phyloP scores from a whole-genome alignment of 2,797 vertebrate genomes.

The Enteromius trimaculatus region DNA sequence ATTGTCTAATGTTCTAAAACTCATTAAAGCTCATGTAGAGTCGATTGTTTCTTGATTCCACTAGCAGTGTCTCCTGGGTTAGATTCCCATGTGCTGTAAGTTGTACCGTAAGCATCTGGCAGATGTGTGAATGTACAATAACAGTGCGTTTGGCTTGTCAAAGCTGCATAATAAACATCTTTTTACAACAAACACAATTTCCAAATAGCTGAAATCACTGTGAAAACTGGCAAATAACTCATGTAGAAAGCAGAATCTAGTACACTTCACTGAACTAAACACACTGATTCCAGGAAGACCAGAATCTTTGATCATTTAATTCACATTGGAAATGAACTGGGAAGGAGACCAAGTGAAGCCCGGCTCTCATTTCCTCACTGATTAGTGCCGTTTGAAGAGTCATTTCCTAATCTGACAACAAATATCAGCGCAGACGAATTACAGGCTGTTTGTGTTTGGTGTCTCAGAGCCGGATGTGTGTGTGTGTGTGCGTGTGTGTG shows the following conservation, averaged over 20 bases:
- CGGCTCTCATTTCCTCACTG: slow-evolving; percentile 66
- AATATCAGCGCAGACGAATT: slow-evolving; percentile 56
- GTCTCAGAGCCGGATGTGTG: slow-evolving; percentile 45
- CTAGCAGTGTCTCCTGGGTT: background rate
- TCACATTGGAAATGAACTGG: slow-evolving; percentile 65
- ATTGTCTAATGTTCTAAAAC: no score
- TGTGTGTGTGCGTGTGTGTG: slow-evolving; percentile 43
- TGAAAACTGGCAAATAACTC: background rate
- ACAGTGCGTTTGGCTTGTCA: background rate
- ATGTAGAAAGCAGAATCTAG: background rate
- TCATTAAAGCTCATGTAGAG: background rate
- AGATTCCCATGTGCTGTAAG: background rate
- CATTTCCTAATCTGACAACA: slow-evolving; percentile 66
- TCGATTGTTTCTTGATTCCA: no score
- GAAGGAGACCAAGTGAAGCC: slow-evolving; percentile 48
- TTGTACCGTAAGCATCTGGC: background rate
- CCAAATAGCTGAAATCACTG: background rate
- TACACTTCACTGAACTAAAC: slow-evolving; percentile 40
- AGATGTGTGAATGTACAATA: background rate
- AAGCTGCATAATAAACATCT: background rate
- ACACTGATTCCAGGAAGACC: slow-evolving; percentile 53
- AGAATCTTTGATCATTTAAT: slow-evolving; percentile 67
- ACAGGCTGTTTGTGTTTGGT: slow-evolving; percentile 53
- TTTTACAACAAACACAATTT: background rate
- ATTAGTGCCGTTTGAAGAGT: slow-evolving; percentile 65